These are phyloP conservation scores for Sciurus carolinensis DNA, from an alignment of 2,797 vertebrate genomes.

Conservation along the genomic window DNA sequence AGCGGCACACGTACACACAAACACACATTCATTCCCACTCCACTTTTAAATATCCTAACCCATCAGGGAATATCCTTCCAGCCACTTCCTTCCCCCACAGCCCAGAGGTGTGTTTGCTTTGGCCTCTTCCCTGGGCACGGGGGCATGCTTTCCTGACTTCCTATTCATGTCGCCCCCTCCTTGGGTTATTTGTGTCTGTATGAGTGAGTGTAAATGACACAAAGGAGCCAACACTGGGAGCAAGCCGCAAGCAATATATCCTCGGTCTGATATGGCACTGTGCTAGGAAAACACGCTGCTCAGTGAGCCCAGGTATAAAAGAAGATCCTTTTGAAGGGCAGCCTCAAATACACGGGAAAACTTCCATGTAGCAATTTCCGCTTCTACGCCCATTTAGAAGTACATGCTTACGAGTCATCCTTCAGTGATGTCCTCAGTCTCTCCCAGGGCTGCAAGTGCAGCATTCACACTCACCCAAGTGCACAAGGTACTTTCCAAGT, in stretches of 20 bases:
- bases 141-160: background rate
- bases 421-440: background rate
- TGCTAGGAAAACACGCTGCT: background rate
- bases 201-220: background rate
- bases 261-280: background rate
- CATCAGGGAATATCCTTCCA: background rate
- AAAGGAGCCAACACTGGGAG: background rate
- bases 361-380: background rate
- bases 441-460: background rate
- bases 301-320: background rate
- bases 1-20: background rate
- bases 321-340: background rate
- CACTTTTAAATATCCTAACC: background rate
- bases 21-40: background rate
- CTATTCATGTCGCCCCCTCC: background rate
- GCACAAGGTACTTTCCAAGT: background rate
- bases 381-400: background rate
- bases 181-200: background rate
- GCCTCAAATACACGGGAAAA: background rate
- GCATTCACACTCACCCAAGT: background rate
- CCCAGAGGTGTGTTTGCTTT: slow-evolving; percentile 65
- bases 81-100: slow-evolving; percentile 46
- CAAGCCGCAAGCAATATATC: background rate
- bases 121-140: background rate
- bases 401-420: background rate